phyloP scores from a whole-genome alignment of 1,140 invertebrate species.

The Drosophila setifemur region DNA sequence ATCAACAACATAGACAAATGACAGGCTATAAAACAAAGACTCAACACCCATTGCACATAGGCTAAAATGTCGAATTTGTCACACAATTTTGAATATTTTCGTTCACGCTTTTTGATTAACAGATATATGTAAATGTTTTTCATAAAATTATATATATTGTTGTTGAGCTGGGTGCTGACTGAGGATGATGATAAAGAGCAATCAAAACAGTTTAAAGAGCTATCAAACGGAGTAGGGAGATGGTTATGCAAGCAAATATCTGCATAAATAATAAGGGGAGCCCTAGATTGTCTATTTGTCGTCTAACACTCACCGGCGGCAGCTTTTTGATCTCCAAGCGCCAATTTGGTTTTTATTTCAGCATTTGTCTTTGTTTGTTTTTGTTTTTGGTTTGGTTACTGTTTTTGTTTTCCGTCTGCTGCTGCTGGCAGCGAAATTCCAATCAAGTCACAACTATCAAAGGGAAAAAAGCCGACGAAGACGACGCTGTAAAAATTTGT shows the following conservation, averaged over 20 bases:
- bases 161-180: background rate
- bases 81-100: slow-evolving; percentile 43
- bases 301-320: slow-evolving; percentile 49
- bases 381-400: background rate
- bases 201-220: slow-evolving; percentile 55
- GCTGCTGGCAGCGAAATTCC: slow-evolving; percentile 35
- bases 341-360: slow-evolving; percentile 44
- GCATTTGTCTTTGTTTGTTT: slow-evolving; percentile 5
- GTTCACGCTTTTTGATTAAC: slow-evolving; percentile 52
- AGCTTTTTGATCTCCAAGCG: slow-evolving; percentile 42
- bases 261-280: slow-evolving; percentile 50
- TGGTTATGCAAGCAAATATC: slow-evolving; percentile 41
- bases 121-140: slow-evolving; percentile 13
- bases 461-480: slow-evolving; percentile 37
- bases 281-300: slow-evolving; percentile 50
- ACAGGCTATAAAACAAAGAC: slow-evolving; percentile 25
- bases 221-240: slow-evolving; percentile 25
- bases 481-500: slow-evolving; percentile 46
- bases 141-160: background rate
- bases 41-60: slow-evolving; percentile 37
- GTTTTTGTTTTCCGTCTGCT: background rate
- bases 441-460: slow-evolving; percentile 53
- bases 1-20: slow-evolving; percentile 36
- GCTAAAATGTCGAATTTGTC: slow-evolving; percentile 19
- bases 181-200: slow-evolving; percentile 33